Base-by-base conservation (phyloP, 2,113 vertebrate species). In the Corythornis cristatus region DNA sequence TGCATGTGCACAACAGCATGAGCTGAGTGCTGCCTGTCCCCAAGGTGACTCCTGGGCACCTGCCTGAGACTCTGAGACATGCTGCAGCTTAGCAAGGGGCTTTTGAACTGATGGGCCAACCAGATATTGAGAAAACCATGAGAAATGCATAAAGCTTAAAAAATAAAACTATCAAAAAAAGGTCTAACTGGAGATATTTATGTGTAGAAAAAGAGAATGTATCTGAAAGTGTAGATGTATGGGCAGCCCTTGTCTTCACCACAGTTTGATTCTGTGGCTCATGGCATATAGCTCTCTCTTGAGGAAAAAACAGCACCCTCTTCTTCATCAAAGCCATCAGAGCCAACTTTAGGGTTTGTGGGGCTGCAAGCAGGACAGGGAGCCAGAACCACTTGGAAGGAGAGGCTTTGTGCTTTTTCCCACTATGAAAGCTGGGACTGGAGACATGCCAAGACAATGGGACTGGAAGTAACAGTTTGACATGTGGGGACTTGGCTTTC, bases 201-300 rank as follows among this genome's bases (percentile, higher is more conserved):
- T 73, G 56, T 4, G 8, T 43, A 80, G 85, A 91, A 93, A 91
- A 94, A 62, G 75, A 87, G 51, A 45, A 85, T 54, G 37, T 62
- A 82, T 79, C 78, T 91, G 84, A 94, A 91, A 96, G 76, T 56
- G 57, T 45, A 58, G 91, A 71, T 75, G n/a, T 67, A 86, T 67
- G 68, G 71, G 72, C 66, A 94, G 45, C 29, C 31, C 64, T 33
- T 51, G 37, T 37, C 72, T 91, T 85, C 84, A 71, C 78, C 60
- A 87, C 64, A 89, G 33, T 51, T 79, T 51, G 64, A 76, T 70
- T 93, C 75, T 84, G 84, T 85, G 82, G 75, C 67, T 94, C 40
- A 53, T 91, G 89, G 89, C 85, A 89, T 53, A 85, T 88, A 86
- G 73, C 82, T 83, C 60, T 54, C 61, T 83, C 56, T 35, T 89